Conservation (phyloP, 37 sponge, comb jelly and placozoan genomes). For the Amphimedon queenslandica region DNA sequence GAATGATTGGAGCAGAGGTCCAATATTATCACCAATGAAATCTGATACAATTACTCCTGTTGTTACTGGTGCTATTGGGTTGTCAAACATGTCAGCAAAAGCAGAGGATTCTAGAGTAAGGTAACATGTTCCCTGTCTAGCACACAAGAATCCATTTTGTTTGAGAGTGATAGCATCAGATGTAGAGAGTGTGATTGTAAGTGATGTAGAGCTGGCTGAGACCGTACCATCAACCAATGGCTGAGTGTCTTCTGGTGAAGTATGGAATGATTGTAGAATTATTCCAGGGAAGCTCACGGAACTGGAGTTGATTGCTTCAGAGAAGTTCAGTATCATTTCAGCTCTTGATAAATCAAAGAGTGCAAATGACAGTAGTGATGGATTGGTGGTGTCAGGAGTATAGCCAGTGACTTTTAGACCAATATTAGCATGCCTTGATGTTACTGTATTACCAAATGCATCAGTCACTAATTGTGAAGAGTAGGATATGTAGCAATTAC, state of each 20-base stretch:
- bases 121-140: slow-evolving; percentile 67
- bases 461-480: slow-evolving; percentile 47
- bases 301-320: slow-evolving; percentile 69
- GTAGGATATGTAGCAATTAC: slow-evolving; percentile 60
- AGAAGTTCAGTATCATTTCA: slow-evolving; percentile 58
- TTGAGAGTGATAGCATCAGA: slow-evolving; percentile 60
- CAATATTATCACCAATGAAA: slow-evolving; percentile 50
- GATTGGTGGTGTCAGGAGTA: slow-evolving; percentile 57
- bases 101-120: slow-evolving; percentile 37
- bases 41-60: slow-evolving; percentile 36
- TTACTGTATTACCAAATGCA: slow-evolving; percentile 29
- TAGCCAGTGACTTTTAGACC: slow-evolving; percentile 46
- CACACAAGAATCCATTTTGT: slow-evolving; percentile 69
- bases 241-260: slow-evolving; percentile 29
- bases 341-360: slow-evolving; percentile 65
- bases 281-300: slow-evolving; percentile 52
- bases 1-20: slow-evolving; percentile 55
- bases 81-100: slow-evolving; percentile 60
- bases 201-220: slow-evolving; percentile 12
- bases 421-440: slow-evolving; percentile 23
- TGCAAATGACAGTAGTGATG: slow-evolving; percentile 56
- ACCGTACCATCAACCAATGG: slow-evolving; percentile 41
- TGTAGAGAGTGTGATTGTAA: slow-evolving; percentile 43
- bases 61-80: slow-evolving; percentile 25
- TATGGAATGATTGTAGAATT: slow-evolving; percentile 57